Percentiles rank a stretch among this genome's conserved stretches.
These are phyloP conservation scores for Diorhabda elongata DNA, from an alignment of 1,140 invertebrate species.

Conservation along the genomic window DNA sequence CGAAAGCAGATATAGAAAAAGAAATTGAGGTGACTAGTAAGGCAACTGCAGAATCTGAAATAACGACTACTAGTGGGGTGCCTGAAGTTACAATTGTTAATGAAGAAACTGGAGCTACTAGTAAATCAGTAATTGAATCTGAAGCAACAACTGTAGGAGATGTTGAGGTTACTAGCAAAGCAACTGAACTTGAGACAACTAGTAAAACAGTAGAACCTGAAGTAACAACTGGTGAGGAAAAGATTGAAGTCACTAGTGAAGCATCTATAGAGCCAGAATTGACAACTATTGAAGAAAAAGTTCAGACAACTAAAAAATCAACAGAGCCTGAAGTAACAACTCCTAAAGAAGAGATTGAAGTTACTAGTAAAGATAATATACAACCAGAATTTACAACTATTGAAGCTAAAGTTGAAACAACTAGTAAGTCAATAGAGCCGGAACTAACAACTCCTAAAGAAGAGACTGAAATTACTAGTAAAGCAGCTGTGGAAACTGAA, in stretches of 20 bases:
- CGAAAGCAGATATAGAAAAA: constrained; percentile 8
- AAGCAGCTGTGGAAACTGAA: constrained; percentile 13
- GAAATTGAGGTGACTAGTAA: neutral
- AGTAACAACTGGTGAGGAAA: constrained; percentile 6
- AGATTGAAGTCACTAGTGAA: constrained; percentile 8
- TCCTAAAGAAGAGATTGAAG: constrained; percentile 19
- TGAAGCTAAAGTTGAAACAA: neutral
- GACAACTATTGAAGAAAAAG: constrained; percentile 26
- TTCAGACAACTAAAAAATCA: constrained; percentile 3
- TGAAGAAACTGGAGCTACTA: constrained; percentile 11
- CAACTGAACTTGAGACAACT: too few species aligned
- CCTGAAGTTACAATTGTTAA: neutral
- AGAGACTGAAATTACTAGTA: constrained; percentile 17
- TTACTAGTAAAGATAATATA: constrained; percentile 25
- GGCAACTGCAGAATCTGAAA: constrained; percentile 4
- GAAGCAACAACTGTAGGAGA: constrained; percentile 6
- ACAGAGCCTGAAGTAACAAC: constrained; percentile 19
- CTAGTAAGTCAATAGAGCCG: neutral
- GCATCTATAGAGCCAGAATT: constrained; percentile 12
- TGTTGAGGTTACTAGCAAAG: constrained; percentile 3
- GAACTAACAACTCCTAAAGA: constrained; percentile 12
- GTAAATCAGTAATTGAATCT: constrained; percentile 22
- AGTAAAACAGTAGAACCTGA: neutral
- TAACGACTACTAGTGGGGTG: constrained; percentile 19
- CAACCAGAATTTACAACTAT: constrained; percentile 14